A percentile compares a stretch with the other conserved stretches of the same genome.
Evolutionary conservation across 2,797 vertebrate species (phyloP).

Genomic region (Channa striata): DNA sequence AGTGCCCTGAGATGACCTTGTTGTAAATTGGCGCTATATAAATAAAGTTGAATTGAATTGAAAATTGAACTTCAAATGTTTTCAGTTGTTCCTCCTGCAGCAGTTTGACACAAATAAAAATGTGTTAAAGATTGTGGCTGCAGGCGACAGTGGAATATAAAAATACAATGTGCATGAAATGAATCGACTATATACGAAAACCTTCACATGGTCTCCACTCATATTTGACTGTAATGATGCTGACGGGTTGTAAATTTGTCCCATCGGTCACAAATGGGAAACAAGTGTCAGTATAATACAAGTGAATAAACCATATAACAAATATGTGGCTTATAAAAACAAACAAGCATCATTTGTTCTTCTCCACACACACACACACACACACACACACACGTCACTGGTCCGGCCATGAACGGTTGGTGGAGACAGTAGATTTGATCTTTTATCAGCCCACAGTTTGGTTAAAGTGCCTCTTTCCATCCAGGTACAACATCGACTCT

Average conservation of each 20-base stretch:
- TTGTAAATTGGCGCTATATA: no score
- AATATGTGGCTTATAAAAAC: no score
- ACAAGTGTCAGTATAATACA: neutral
- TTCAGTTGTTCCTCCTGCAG: no score
- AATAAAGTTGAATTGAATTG: no score
- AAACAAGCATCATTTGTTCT: neutral
- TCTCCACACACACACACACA: no score
- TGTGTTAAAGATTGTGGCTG: conserved; percentile 35
- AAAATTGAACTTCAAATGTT: no score
- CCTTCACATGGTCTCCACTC: neutral
- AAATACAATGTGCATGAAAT: neutral
- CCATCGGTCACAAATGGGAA: neutral
- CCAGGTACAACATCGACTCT: conserved; percentile 98
- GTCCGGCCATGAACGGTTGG: conserved; percentile 23
- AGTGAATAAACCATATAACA: neutral
- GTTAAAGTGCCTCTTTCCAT: conserved; percentile 94
- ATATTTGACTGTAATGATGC: neutral
- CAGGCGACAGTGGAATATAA: conserved; percentile 16
- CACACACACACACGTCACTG: neutral
- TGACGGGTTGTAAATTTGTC: neutral
- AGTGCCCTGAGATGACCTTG: no score
- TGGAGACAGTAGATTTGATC: neutral
- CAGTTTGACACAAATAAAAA: no score
- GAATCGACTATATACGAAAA: neutral
- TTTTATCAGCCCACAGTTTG: conserved; percentile 74